Evolutionary conservation across 2,888 invertebrate genomes (phyloP).

Genomic region (Blera fallax): DNA sequence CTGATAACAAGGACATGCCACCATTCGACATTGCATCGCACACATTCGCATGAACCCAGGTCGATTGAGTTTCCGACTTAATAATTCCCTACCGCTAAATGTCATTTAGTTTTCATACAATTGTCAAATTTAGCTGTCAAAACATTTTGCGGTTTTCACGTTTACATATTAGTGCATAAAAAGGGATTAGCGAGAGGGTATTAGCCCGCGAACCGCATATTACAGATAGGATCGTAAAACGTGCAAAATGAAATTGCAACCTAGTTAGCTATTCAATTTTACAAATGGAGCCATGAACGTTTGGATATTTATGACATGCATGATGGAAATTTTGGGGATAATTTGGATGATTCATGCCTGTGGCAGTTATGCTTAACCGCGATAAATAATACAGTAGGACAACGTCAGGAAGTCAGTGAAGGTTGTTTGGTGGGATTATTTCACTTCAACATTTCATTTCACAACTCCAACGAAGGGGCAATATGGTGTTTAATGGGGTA

Average conservation of each 20-base stretch:
- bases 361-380: background rate
- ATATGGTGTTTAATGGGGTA: background rate
- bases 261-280: slow-evolving; percentile 16
- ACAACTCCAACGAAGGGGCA: background rate
- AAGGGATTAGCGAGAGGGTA: background rate
- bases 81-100: background rate
- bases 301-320: background rate
- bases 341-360: background rate
- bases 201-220: background rate
- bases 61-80: background rate
- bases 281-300: background rate
- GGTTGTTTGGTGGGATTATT: background rate
- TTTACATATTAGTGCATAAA: background rate
- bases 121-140: background rate
- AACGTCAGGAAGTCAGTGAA: background rate
- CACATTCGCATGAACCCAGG: background rate
- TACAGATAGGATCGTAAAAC: background rate
- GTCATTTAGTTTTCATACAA: background rate
- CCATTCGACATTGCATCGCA: background rate
- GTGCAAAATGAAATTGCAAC: slow-evolving; percentile 6
- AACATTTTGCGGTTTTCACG: slow-evolving; percentile 16
- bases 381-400: background rate
- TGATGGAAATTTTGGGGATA: background rate
- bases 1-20: background rate
- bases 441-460: background rate